Conservation (phyloP, 2,888 invertebrate genomes). For the Drosophila barbarae region DNA sequence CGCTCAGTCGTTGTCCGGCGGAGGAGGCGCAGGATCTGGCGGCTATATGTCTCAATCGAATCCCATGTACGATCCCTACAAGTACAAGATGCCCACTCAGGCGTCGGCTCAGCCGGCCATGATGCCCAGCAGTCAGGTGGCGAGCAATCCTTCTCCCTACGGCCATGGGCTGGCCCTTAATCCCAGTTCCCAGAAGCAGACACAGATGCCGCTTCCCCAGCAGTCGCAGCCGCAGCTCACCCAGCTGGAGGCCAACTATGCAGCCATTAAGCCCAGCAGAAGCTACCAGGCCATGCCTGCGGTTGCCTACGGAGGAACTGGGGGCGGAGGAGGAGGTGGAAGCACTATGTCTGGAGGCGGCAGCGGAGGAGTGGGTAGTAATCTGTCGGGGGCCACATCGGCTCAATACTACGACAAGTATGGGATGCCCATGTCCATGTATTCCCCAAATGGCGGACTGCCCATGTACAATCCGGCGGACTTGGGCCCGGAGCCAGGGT, state of each 20-base stretch:
- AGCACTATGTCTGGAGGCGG: constrained; percentile 3
- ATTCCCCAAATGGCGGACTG: constrained; percentile 43
- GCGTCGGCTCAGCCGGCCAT: constrained; percentile 29
- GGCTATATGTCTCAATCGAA: constrained; percentile 26
- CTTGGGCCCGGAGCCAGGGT: constrained; percentile 43
- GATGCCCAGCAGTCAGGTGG: constrained; percentile 8
- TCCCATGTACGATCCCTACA: constrained; percentile 59
- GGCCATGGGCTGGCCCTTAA: constrained; percentile 19
- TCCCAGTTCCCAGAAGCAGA: constrained; percentile 15
- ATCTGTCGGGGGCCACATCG: constrained; percentile 11
- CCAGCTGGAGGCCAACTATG: constrained; percentile 62
- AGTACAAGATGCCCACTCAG: constrained; percentile 61
- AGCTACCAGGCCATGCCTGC: constrained; percentile 50
- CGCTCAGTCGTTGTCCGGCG: constrained; percentile 54
- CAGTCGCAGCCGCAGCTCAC: constrained; percentile 42
- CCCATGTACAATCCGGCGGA: constrained; percentile 63
- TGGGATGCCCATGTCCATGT: constrained; percentile 65
- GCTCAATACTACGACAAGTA: constrained; percentile 69
- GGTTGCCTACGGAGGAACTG: constrained; percentile 13
- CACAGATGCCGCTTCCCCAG: constrained; percentile 29
- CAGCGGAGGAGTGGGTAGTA: constrained; percentile 1
- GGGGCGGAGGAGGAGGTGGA: background rate
- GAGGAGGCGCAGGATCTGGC: constrained; percentile 5
- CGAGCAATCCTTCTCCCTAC: constrained; percentile 10
- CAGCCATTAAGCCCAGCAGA: constrained; percentile 64